Evolutionary conservation across 2,113 vertebrate genomes (phyloP).

Genomic region (Pandion haliaetus): DNA sequence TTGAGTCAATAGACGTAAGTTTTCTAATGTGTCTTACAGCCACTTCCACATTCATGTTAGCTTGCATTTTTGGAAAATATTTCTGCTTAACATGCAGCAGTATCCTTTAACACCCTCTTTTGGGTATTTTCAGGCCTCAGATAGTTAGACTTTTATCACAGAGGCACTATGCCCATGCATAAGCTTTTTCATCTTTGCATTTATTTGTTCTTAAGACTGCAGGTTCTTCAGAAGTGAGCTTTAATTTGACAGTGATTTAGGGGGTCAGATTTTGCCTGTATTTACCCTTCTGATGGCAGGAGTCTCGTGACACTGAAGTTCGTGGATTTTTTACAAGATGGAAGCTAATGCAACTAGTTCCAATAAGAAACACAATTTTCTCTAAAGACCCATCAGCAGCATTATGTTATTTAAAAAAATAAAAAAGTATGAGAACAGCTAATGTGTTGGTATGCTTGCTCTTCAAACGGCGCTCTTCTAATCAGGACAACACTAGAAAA

Average conservation of each 20-base stretch:
- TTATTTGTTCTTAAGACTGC: neutral
- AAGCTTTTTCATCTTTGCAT: neutral
- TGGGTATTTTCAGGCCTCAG: neutral
- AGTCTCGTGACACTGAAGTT: neutral
- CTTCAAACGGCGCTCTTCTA: neutral
- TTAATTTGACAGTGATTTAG: neutral
- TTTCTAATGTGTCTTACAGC: neutral
- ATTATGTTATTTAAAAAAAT: neutral
- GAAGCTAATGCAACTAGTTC: neutral
- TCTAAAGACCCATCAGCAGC: neutral
- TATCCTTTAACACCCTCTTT: neutral
- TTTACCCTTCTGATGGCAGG: neutral
- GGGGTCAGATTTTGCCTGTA: neutral
- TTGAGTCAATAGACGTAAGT: neutral
- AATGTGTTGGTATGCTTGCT: neutral
- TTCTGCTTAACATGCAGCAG: neutral
- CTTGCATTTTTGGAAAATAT: neutral
- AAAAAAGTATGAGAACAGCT: neutral
- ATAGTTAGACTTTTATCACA: neutral
- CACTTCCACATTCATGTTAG: neutral
- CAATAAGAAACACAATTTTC: neutral
- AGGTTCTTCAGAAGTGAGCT: neutral
- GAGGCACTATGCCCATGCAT: neutral
- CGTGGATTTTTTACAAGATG: neutral
- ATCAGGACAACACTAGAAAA: neutral